These are phyloP conservation scores for Ricordea florida DNA, from an alignment of 92 coral and sea anemone species.

Conservation along the genomic window DNA sequence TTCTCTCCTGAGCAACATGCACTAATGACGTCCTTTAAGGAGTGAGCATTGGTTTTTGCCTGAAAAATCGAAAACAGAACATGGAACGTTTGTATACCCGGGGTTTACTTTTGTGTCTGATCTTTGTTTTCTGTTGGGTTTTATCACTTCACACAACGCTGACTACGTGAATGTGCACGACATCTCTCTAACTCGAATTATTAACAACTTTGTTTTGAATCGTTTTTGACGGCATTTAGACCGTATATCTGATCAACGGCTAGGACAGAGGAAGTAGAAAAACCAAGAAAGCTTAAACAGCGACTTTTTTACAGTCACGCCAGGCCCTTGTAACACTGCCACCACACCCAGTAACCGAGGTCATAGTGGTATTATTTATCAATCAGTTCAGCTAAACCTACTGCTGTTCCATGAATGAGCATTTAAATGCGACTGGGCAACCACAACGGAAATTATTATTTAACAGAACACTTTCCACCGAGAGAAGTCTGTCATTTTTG, in stretches of 20 bases:
- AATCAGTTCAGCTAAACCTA: too few species aligned
- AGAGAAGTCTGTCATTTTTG: neutral
- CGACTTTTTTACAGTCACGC: too few species aligned
- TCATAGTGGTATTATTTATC: too few species aligned
- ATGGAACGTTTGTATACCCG: neutral
- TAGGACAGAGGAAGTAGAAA: neutral
- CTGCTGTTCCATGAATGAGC: too few species aligned
- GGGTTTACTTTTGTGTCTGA: neutral
- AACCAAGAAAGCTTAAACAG: too few species aligned
- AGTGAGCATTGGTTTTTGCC: neutral
- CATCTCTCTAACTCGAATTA: neutral
- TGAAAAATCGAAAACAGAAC: conserved; percentile 1
- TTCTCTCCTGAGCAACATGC: neutral
- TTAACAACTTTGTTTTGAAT: neutral
- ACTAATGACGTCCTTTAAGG: neutral
- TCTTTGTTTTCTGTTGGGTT: neutral
- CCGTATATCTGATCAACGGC: neutral
- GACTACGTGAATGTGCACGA: neutral
- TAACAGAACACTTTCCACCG: neutral
- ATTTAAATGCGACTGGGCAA: too few species aligned
- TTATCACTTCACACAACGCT: conserved; percentile 8
- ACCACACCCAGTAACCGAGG: too few species aligned
- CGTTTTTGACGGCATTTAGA: neutral
- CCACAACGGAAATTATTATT: too few species aligned
- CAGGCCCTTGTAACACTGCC: too few species aligned